Evolutionary conservation across 1,140 invertebrate genomes (phyloP), one percentile per base, ranked within the genome.

Genomic region (Papilio helenus): DNA sequence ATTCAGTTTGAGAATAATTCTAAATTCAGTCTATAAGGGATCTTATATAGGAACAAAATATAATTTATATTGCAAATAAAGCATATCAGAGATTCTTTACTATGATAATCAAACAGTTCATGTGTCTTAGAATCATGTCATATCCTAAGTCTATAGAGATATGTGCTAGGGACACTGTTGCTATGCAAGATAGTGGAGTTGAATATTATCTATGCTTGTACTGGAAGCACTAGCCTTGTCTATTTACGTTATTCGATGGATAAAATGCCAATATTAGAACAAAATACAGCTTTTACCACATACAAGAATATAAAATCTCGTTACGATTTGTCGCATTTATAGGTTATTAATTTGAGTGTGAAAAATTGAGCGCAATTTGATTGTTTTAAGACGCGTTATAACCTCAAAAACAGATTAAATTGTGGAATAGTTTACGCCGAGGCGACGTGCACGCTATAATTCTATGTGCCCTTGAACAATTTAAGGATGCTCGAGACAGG

Each of bases 151-250:
- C 84, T 83, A 90, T 86, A 88, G 83, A 83, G 80, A 89, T 92
- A 89, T 93, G 89, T 89, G 90, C 89, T 90, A 88, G 83, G 87
- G 82, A 79, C 84, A 87, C 89, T 93, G 92, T 93, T 93, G 91
- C 92, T 92, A 93, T 91, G 92, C 90, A 83, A 91, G 88, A 91
- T 89, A 92, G 86, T 84, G 87, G 82, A 79, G 79, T 79, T 79
- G 73, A 85, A 84, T 82, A 81, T 80, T 61, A 82, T 76, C 76
- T 84, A 68, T 80, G 85, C 79, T 83, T 76, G 42, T 58, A 73
- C n/a, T 80, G 61, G 18, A 49, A 76, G 51, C 29, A 68, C 76
- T 61, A 72, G 49, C 68, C 49, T 74, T 44, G 20, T 74, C 39
- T 42, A 77, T 77, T 77, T 49, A 39, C 18, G 29, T 77, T 26